Base-by-base conservation (phyloP, 1,140 invertebrate genomes). In the Platyscapa corneri region DNA sequence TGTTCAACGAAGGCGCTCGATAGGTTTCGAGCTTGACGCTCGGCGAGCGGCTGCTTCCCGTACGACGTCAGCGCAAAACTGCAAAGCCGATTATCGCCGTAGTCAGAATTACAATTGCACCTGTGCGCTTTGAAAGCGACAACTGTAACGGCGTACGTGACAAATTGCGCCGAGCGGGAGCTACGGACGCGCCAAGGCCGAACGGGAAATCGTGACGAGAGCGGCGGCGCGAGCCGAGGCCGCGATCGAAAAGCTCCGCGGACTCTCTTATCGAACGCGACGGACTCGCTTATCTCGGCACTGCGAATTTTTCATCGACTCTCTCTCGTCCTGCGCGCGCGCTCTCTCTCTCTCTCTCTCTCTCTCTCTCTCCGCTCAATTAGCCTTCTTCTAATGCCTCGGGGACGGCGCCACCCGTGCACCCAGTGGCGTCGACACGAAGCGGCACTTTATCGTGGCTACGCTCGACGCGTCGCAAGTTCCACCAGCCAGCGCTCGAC, bases 401-500 rank as follows among this genome's bases (percentile, higher is more conserved):
- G 49, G 14, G 18, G 12, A n/a, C n/a, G 7, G 14, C 16, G 39
- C 37, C 42, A n/a, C 27, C 39, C 74, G 92, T 53, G 49, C 0
- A 0, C 3, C 1, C 77, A 70, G 65, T 39, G 46, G 37, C 90
- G 90, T 91, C 90, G 90, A 89, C 90, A 89, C 88, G 89, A 91
- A 90, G 92, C 90, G 90, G 34, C 34, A 2, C 18, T 18, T 18
- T 53, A 18, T 23, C 23, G 20, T 60, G 56, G 27, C 56, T 60
- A 60, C 20, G 56, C 5, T 27, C 10, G 56, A 14, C 27, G 27
- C 23, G 56, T 27, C 56, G 23, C 3, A 60, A 70, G 16, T 23
- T 70, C 64, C 64, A 3, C 42, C 42, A 12, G 12, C 5, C 12
- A 46, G 42, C 42, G n/a, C n/a, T n/a, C n/a, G n/a, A n/a, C 42